Evolutionary conservation across 2,888 invertebrate genomes (phyloP), one percentile per base, ranked within the genome.

Genomic region (Orthonevra nobilis): DNA sequence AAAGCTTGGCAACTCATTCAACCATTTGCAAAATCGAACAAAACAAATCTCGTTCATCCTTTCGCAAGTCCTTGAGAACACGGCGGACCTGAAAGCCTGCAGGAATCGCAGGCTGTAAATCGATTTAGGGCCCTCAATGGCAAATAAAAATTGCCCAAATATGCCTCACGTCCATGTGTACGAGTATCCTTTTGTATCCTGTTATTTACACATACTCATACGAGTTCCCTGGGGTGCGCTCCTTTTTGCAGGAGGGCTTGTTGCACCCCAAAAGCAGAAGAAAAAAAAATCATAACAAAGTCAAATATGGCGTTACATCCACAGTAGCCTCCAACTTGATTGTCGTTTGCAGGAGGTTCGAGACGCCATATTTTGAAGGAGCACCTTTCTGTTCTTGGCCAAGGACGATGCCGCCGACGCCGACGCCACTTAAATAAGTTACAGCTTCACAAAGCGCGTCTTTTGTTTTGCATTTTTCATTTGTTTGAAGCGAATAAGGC

Each of bases 41-140:
- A 60, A 50, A 50, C 50, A 48, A 23, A 23, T 5, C 3, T 23
- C 20, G 28, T 30, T 12, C 40, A 23, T 42, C 38, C 46, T 26
- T 23, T 32, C 12, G 32, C 23, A n/a, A 19, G 14, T 28, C 44
- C 54, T 40, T 30, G 23, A 58, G 23, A 14, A 42, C 9, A 12
- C 3, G 3, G n/a, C 10, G 6, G 9, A 15, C 17, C 14, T 2
- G 9, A 30, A 7, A 36, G 5, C 1, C 34, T n/a, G 17, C 26
- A 7, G 20, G 28, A n/a, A n/a, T n/a, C n/a, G n/a, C n/a, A n/a
- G n/a, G n/a, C n/a, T n/a, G 50, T 40, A 70, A 61, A 70, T 70
- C 69, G 69, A 60, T 70, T 70, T 20, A 46, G 56, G 66, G 46
- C 30, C 60, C 48, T 30, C 60, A 34, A 70, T 34, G 46, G 38